Base-by-base conservation (phyloP, 2,797 vertebrate species). In the Clarias platycephalus region DNA sequence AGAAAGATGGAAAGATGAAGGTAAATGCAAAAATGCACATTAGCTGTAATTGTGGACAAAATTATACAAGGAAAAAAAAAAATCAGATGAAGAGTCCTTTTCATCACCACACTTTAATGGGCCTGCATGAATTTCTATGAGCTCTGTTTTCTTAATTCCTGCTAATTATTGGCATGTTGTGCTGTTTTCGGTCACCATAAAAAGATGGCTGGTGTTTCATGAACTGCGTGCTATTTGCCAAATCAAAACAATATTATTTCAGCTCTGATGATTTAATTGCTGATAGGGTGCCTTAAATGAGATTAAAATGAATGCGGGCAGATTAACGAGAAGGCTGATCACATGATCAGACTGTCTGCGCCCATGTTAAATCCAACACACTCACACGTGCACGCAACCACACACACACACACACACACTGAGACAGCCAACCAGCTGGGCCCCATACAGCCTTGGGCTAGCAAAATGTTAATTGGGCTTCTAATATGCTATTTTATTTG, bases 391-490 rank as follows among this genome's bases (percentile, higher is more conserved):
- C 70, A 49, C 70, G 16, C 82, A 57, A 49, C 83, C 71, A 86
- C 85, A 86, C 86, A n/a, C 53, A n/a, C 28, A 24, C 55, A 62
- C 68, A 20, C 81, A 68, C 85, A 87, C 80, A 82, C 83, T 87
- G 90, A 91, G 89, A 87, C 86, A 87, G 86, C 88, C 89, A 85
- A 91, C 90, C 92, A 94, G 93, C 93, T 94, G 91, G 84, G 85
- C 92, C 89, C 88, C 90, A 88, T 88, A 87, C 87, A 87, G 93
- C 94, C 93, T 89, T 86, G 90, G 93, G 94, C 94, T 91, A 94
- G 88, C 91, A 91, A 95, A 93, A 95, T 95, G 94, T 92, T 95
- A 95, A 95, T 94, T 94, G 93, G 91, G 92, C 92, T 94, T 94
- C 92, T 94, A 95, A 95, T 94, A 91, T 93, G 92, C 91, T 90